Evolutionary conservation across 2,797 vertebrate genomes (phyloP), one percentile per base, ranked within the genome.

Genomic region (Enteromius afrohamiltoni): DNA sequence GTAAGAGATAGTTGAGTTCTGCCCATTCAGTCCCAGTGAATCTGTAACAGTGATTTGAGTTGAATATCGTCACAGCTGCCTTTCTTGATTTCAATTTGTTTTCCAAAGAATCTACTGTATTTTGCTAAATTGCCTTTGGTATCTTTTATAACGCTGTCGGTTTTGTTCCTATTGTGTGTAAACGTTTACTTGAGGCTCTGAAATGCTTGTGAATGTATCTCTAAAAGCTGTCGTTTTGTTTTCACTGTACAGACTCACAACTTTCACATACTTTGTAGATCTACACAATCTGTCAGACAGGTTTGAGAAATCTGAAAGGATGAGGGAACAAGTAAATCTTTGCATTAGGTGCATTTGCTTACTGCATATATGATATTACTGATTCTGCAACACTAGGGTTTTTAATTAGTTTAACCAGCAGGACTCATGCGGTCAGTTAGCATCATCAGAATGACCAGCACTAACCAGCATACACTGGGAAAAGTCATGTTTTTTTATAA

Each of bases 191-290:
- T 73, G 69, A 87, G 60, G 1, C 62, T 84, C 47, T 83, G 58
- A 85, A 80, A 69, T 87, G 82, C 77, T 89, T 85, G 83, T 86
- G 87, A 90, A 90, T 91, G 88, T 91, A 90, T 83, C 77, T 80
- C 73, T 86, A 68, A 89, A 86, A 69, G 80, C 80, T 80, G 68
- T 87, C 64, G 23, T 71, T 84, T 29, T 64, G 73, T 77, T 69
- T 83, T 19, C 11, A 45, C 73, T 60, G 47, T 31, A 76, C 55
- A 74, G 31, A 60, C 60, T 75, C 79, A 40, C 55, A 67, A 55
- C 53, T 49, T 58, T 26, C 23, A 80, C 69, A 53, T 55, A 45
- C 29, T 71, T 74, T 64, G 49, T 68, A 45, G 47, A 77, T 77
- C 65, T 34, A 58, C 64, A 47, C 26, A 74, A 74, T 31, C 45